Conservation (phyloP, 2,888 invertebrate genomes). For the Melanargia galathea region DNA sequence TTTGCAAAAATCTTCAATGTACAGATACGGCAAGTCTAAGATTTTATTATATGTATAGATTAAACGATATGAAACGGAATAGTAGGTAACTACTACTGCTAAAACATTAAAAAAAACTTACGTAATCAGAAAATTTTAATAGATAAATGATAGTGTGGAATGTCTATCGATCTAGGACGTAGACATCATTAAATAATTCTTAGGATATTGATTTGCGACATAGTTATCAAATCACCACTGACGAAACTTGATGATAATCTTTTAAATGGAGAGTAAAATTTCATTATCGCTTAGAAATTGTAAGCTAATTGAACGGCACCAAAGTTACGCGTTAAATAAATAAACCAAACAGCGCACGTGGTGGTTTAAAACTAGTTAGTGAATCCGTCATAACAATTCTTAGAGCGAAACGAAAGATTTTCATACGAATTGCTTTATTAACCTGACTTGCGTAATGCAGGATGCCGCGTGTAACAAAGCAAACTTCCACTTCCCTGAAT, state of each 20-base stretch:
- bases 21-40: too few relatives aligned
- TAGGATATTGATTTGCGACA: neutral
- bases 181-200: neutral
- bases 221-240: slow-evolving; percentile 1
- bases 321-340: slow-evolving; percentile 38
- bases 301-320: slow-evolving; percentile 8
- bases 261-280: neutral
- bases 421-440: slow-evolving; percentile 67
- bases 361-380: slow-evolving; percentile 35
- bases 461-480: slow-evolving; percentile 48
- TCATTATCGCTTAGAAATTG: slow-evolving; percentile 1
- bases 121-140: neutral
- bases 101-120: neutral
- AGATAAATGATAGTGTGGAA: neutral
- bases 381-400: slow-evolving; percentile 46
- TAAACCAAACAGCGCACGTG: slow-evolving; percentile 34
- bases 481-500: slow-evolving; percentile 48
- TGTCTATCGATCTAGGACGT: neutral
- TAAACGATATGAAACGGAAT: too few relatives aligned
- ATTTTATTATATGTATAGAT: too few relatives aligned
- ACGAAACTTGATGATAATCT: slow-evolving; percentile 9
- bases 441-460: slow-evolving; percentile 49
- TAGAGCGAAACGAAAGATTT: slow-evolving; percentile 61
- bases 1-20: too few relatives aligned
- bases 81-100: neutral